Percentiles rank a stretch among this genome's conserved stretches.
phyloP scores from a whole-genome alignment of 2,113 vertebrate species.

The Alexandromys fortis region DNA sequence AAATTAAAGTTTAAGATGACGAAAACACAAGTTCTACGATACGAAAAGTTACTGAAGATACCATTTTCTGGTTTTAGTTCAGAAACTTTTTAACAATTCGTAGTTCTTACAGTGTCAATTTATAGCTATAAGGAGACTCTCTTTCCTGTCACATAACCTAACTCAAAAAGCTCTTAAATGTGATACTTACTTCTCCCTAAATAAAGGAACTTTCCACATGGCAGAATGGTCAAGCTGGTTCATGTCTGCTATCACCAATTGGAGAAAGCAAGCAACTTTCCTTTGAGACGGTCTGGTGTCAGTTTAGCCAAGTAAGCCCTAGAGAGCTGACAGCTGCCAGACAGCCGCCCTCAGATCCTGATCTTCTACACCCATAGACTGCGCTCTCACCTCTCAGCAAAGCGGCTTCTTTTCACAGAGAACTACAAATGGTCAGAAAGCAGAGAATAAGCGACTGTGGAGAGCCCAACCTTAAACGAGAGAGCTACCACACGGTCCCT shows the following conservation, averaged over 20 bases:
- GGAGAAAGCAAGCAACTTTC: neutral
- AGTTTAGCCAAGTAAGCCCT: constrained; percentile 17
- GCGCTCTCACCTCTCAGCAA: neutral
- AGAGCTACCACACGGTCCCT: no score
- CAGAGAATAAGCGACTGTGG: neutral
- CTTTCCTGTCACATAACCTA: constrained; percentile 49
- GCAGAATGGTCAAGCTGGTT: constrained; percentile 38
- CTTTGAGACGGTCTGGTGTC: neutral
- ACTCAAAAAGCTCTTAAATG: constrained; percentile 23
- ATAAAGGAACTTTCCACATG: neutral
- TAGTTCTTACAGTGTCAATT: constrained; percentile 33
- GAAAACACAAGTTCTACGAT: constrained; percentile 7
- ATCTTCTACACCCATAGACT: neutral
- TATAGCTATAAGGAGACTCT: neutral
- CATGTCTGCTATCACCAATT: neutral
- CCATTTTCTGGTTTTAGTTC: neutral
- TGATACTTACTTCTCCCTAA: constrained; percentile 52
- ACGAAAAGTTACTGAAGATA: constrained; percentile 24
- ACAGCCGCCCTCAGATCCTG: neutral
- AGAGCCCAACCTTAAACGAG: neutral
- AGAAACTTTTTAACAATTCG: neutral
- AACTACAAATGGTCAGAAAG: no score
- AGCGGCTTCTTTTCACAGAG: neutral
- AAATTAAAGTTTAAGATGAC: constrained; percentile 12
- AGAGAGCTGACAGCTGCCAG: neutral